Evolutionary conservation across 2,113 vertebrate genomes (phyloP).

Genomic region (Dendropsophus ebraccatus): DNA sequence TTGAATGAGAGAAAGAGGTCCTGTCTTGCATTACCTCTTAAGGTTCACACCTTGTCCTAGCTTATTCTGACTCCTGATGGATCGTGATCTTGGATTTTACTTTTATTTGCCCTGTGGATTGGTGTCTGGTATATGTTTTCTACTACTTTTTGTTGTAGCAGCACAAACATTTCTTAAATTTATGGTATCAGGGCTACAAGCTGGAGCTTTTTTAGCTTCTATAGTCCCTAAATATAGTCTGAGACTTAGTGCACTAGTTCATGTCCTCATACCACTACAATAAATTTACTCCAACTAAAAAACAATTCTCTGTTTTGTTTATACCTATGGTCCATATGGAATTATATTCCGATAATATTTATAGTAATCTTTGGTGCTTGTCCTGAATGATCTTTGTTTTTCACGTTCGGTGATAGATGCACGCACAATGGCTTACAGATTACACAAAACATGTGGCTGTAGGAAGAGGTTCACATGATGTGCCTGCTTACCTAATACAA

Average conservation of each 20-base stretch:
- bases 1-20: too few species aligned
- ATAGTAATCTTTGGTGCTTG: background rate
- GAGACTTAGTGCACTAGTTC: background rate
- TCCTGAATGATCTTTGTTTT: background rate
- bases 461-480: background rate
- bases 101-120: too few species aligned
- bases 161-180: background rate
- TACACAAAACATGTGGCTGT: background rate
- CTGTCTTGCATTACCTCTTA: too few species aligned
- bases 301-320: too few species aligned
- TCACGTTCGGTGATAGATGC: background rate
- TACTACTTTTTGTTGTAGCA: background rate
- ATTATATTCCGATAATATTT: background rate
- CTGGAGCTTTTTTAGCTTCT: too few species aligned
- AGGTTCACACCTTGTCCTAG: too few species aligned
- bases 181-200: too few species aligned
- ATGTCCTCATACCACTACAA: background rate
- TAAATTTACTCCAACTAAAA: background rate
- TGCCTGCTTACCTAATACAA: constrained; percentile 5
- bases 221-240: too few species aligned
- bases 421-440: background rate
- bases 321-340: background rate
- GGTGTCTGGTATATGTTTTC: too few species aligned
- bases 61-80: too few species aligned
- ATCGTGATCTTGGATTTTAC: too few species aligned